A percentile compares a stretch with the other conserved stretches of the same genome.
These are phyloP conservation scores for Montipora foliosa DNA, from an alignment of 64 coral and sea anemone species.

Conservation along the genomic window DNA sequence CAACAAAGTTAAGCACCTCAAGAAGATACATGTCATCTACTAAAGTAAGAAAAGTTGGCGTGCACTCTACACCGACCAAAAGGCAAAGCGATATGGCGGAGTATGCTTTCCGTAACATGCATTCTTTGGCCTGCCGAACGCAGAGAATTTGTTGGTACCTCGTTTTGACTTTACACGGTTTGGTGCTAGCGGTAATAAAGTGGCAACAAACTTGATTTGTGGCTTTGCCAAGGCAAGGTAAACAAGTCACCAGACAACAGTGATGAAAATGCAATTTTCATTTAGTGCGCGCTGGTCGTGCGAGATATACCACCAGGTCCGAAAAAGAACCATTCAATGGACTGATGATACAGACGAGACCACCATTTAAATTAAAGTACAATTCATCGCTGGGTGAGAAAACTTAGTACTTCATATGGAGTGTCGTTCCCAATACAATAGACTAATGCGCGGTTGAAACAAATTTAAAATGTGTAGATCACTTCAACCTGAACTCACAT, in stretches of 20 bases:
- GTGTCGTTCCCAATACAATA: slow-evolving; percentile 25
- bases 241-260: slow-evolving; percentile 47
- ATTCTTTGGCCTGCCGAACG: slow-evolving; percentile 17
- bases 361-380: slow-evolving; percentile 21
- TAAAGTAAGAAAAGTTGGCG: background rate
- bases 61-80: background rate
- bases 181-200: slow-evolving; percentile 47
- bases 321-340: background rate
- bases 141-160: slow-evolving; percentile 36
- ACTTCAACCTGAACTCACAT: slow-evolving; percentile 19
- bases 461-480: slow-evolving; percentile 37
- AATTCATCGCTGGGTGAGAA: slow-evolving; percentile 12
- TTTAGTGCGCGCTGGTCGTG: background rate
- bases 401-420: slow-evolving; percentile 45
- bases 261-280: slow-evolving; percentile 47
- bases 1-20: background rate
- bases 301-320: background rate
- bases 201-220: slow-evolving; percentile 79
- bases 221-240: slow-evolving; percentile 63
- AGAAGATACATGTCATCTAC: background rate
- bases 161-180: slow-evolving; percentile 60
- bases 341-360: background rate
- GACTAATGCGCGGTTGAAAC: background rate
- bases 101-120: background rate
- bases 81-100: background rate